Conservation (phyloP, 2,797 vertebrate species). For the Aotus griseimembra region DNA sequence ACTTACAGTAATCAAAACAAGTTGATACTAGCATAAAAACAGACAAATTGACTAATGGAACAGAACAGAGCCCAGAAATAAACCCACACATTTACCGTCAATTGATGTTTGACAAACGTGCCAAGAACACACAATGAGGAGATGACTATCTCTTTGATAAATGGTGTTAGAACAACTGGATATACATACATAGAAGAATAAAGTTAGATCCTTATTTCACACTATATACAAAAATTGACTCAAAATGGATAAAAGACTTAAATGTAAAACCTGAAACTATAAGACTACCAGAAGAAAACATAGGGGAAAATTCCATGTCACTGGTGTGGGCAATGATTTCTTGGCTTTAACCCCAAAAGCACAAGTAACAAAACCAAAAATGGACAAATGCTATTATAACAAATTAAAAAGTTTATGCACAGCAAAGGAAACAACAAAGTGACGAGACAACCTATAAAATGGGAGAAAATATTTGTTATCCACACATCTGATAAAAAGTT, state of each 20-base stretch:
- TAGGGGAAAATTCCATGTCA: background rate
- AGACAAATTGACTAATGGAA: background rate
- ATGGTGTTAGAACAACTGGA: background rate
- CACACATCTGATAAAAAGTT: background rate
- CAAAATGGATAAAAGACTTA: background rate
- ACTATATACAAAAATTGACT: background rate
- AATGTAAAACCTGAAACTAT: background rate
- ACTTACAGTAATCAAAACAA: background rate
- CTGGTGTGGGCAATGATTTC: background rate
- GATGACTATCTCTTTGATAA: background rate
- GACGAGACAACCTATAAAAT: background rate
- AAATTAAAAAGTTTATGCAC: background rate
- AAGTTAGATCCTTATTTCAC: background rate
- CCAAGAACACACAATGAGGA: background rate
- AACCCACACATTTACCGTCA: background rate
- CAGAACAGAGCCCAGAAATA: background rate
- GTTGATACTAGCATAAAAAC: background rate
- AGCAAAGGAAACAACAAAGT: background rate
- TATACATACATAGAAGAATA: background rate
- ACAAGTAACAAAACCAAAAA: background rate
- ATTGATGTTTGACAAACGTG: background rate
- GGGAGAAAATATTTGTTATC: background rate
- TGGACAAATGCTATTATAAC: background rate
- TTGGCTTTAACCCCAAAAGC: background rate
- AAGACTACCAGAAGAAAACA: background rate